A percentile compares a stretch with the other conserved stretches of the same genome.
Evolutionary conservation across 2,888 invertebrate genomes (phyloP).

Genomic region (Amblyjoppa fuscipennis): DNA sequence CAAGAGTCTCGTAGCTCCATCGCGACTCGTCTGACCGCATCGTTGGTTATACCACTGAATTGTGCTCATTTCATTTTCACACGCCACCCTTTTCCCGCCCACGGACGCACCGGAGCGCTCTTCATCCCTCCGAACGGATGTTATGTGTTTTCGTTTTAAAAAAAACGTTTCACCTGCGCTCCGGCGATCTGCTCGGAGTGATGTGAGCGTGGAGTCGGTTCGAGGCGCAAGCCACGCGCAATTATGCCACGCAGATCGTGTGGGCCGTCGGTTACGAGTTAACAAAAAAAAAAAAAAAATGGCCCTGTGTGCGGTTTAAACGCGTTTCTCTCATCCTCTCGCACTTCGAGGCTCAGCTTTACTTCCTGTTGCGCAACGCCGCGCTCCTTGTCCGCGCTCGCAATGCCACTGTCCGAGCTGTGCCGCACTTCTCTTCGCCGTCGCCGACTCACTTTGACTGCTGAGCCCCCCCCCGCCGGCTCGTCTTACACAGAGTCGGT

Average conservation of each 20-base stretch:
- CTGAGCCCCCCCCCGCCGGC: background rate
- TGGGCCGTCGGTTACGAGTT: constrained; percentile 45
- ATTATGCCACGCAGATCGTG: constrained; percentile 57
- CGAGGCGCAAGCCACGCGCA: constrained; percentile 32
- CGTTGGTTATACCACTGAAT: constrained; percentile 75
- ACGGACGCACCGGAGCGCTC: background rate
- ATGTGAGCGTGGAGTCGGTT: background rate
- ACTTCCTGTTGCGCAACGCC: constrained; percentile 53
- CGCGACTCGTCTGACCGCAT: constrained; percentile 74
- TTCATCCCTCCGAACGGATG: background rate
- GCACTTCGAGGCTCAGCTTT: constrained; percentile 51
- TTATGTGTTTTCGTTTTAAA: constrained; percentile 10
- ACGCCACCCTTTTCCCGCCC: background rate
- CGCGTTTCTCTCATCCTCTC: constrained; percentile 58
- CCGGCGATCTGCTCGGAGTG: constrained; percentile 5
- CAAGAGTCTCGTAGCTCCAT: constrained; percentile 1
- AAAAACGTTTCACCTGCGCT: constrained; percentile 8
- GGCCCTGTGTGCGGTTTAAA: constrained; percentile 62
- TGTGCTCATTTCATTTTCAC: background rate
- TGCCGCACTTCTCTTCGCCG: constrained; percentile 20
- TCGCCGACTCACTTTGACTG: constrained; percentile 44
- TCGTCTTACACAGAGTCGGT: background rate
- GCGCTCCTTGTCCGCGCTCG: constrained; percentile 21
- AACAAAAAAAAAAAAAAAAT: constrained; percentile 54
- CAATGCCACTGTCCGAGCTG: background rate